Percentiles rank a stretch among this genome's conserved stretches.
These are phyloP conservation scores for Hemitrygon akajei DNA, from an alignment of 2,797 vertebrate species.

Conservation along the genomic window DNA sequence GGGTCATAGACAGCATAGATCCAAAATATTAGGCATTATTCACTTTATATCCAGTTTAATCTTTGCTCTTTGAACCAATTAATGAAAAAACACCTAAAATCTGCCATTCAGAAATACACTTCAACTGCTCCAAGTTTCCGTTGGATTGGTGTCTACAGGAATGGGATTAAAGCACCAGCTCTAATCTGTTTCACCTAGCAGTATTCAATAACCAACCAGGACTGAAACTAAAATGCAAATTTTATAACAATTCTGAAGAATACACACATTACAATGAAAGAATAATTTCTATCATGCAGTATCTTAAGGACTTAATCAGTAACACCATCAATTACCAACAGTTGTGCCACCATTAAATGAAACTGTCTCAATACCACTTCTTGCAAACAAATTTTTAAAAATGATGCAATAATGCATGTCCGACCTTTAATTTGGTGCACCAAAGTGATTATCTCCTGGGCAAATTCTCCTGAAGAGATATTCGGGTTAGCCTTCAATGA, in stretches of 20 bases:
- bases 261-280: background rate
- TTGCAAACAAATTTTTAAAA: constrained; percentile 1
- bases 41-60: background rate
- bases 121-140: background rate
- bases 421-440: constrained; percentile 93
- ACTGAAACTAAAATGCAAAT: background rate
- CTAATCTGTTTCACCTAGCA: background rate
- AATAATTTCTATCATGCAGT: too few species aligned
- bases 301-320: too few species aligned
- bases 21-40: background rate
- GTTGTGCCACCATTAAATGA: background rate
- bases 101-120: background rate
- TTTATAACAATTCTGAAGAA: constrained; percentile 12
- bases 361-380: background rate
- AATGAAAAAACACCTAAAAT: background rate
- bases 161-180: background rate
- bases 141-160: background rate
- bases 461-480: constrained; percentile 72
- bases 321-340: too few species aligned
- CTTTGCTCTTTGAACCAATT: background rate
- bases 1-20: background rate
- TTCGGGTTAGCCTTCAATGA: constrained; percentile 61
- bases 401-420: constrained; percentile 38
- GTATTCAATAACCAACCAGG: background rate
- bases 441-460: constrained; percentile 89